Percentiles rank a stretch among this genome's conserved stretches.
Conservation (phyloP, 2,888 invertebrate genomes). For the Pogonocherus hispidulus region DNA sequence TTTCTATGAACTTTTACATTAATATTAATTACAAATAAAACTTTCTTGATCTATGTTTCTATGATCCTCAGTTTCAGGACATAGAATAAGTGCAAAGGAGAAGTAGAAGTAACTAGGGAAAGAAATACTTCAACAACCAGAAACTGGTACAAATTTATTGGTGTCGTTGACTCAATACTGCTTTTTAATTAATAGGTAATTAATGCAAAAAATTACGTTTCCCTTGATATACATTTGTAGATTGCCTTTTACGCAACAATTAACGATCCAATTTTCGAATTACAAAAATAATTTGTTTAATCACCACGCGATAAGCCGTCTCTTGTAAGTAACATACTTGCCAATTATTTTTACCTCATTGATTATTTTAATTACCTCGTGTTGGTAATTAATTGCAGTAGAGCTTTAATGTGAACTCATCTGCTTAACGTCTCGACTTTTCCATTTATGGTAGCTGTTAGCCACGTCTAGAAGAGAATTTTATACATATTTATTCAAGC, state of each 20-base stretch:
- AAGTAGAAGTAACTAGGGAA: no score
- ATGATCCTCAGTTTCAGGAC: no score
- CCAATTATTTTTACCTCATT: conserved; percentile 22
- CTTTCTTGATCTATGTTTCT: no score
- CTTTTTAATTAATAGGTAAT: conserved; percentile 18
- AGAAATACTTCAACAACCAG: no score
- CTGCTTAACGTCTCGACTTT: not conserved
- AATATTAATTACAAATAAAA: no score
- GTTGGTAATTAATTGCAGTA: conserved; percentile 6
- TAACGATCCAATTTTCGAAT: conserved; percentile 30
- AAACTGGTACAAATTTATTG: no score
- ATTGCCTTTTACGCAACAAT: conserved; percentile 28
- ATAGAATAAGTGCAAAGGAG: no score
- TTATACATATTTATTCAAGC: no score
- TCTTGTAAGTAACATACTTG: conserved; percentile 1
- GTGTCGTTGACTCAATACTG: not conserved
- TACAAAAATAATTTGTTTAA: conserved; percentile 26
- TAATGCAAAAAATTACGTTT: conserved; percentile 24
- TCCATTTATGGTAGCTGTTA: not conserved
- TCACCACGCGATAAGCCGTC: conserved; percentile 16
- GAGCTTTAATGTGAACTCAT: not conserved
- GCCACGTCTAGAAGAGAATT: no score
- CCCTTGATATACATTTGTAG: conserved; percentile 32
- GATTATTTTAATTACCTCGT: conserved; percentile 24
- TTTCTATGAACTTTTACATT: no score